Evolutionary conservation across 2,797 vertebrate genomes (phyloP).

Genomic region (Graptemys geographica): DNA sequence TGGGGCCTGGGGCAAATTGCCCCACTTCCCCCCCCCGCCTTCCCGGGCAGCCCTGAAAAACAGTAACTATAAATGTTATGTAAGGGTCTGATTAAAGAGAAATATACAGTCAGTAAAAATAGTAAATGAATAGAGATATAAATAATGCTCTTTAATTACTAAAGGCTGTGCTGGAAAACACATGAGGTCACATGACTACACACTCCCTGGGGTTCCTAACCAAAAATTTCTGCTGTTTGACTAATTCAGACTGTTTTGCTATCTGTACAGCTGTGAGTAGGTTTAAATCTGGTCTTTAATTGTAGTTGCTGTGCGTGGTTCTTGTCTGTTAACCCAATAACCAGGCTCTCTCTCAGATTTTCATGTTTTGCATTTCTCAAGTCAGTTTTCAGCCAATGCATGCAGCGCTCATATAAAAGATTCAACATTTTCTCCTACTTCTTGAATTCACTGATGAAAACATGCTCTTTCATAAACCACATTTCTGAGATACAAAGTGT

Average conservation of each 20-base stretch:
- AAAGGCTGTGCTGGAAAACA: too few relatives aligned
- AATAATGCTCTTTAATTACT: too few relatives aligned
- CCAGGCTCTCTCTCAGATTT: background rate
- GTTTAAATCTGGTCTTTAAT: background rate
- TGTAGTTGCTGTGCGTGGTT: background rate
- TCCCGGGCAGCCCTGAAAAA: too few relatives aligned
- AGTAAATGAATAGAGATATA: too few relatives aligned
- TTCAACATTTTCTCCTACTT: background rate
- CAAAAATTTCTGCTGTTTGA: background rate
- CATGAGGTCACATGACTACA: background rate
- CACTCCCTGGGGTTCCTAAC: background rate
- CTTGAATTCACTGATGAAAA: background rate
- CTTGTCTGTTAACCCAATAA: background rate
- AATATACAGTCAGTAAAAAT: too few relatives aligned
- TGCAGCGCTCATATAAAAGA: background rate
- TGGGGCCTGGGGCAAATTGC: too few relatives aligned
- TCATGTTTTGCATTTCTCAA: background rate
- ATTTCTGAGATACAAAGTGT: background rate
- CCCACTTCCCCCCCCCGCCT: too few relatives aligned
- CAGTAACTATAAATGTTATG: too few relatives aligned
- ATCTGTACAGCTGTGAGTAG: background rate
- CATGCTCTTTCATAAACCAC: background rate
- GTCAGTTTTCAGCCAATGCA: background rate
- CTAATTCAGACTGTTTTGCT: background rate
- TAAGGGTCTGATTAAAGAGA: too few relatives aligned